A percentile compares a stretch with the other conserved stretches of the same genome.
These are phyloP conservation scores for Pyrgus malvae DNA, from an alignment of 2,888 invertebrate species.

Conservation along the genomic window DNA sequence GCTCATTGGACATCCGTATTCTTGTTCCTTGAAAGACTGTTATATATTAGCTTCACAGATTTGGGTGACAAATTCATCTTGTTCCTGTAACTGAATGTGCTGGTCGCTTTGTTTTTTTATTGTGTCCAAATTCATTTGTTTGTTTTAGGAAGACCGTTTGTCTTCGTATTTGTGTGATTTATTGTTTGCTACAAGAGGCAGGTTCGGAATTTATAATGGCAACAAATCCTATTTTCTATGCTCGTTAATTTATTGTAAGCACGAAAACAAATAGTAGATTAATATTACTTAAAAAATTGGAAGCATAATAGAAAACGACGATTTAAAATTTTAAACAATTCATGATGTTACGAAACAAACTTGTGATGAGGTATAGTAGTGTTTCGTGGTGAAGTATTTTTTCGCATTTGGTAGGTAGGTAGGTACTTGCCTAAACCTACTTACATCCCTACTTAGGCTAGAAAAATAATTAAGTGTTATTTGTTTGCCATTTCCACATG, in stretches of 20 bases:
- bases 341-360: too few relatives aligned
- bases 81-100: conserved; percentile 46
- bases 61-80: conserved; percentile 54
- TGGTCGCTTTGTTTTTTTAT: conserved; percentile 36
- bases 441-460: too few relatives aligned
- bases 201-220: conserved; percentile 25
- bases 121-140: conserved; percentile 29
- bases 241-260: conserved; percentile 1
- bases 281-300: too few relatives aligned
- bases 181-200: conserved; percentile 23
- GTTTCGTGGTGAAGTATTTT: too few relatives aligned
- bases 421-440: too few relatives aligned
- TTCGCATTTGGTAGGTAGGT: too few relatives aligned
- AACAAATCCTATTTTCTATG: neutral
- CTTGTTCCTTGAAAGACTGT: conserved; percentile 47
- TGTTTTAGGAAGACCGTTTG: conserved; percentile 30
- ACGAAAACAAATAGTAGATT: too few relatives aligned
- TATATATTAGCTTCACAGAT: conserved; percentile 51
- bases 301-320: too few relatives aligned
- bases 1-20: conserved; percentile 34
- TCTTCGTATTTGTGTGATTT: conserved; percentile 32
- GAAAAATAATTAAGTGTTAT: too few relatives aligned
- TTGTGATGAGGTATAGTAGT: too few relatives aligned
- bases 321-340: too few relatives aligned
- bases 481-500: too few relatives aligned